These are phyloP conservation scores for Tetramorium simillimum DNA, from an alignment of 1,140 invertebrate genomes.

Conservation along the genomic window DNA sequence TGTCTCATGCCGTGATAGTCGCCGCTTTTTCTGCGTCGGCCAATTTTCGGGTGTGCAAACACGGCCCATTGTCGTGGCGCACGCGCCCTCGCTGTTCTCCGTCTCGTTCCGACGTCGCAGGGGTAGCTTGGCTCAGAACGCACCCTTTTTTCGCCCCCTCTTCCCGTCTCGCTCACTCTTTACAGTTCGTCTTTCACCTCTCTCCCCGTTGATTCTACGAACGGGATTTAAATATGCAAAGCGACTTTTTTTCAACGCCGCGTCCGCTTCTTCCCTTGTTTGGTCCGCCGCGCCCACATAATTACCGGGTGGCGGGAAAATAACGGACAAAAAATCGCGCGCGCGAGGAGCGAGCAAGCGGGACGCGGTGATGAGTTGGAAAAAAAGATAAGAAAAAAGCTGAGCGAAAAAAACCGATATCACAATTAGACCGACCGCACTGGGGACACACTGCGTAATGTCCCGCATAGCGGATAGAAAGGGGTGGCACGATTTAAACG, in stretches of 20 bases:
- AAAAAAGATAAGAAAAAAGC: conserved; percentile 67
- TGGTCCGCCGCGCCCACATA: conserved; percentile 83
- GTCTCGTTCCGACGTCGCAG: conserved; percentile 42
- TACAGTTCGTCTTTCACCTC: neutral
- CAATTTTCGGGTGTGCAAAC: conserved; percentile 82
- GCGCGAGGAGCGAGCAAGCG: conserved; percentile 44
- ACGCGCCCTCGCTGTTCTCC: conserved; percentile 75
- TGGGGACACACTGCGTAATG: conserved; percentile 31
- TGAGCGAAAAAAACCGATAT: conserved; percentile 78
- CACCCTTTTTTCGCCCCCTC: conserved; percentile 67
- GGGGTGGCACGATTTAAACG: conserved; percentile 66
- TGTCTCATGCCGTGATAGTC: conserved; percentile 63
- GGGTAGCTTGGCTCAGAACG: conserved; percentile 44
- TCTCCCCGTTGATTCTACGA: conserved; percentile 31
- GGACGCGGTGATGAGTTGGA: conserved; percentile 17
- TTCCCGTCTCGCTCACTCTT: conserved; percentile 48
- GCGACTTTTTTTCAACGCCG: conserved; percentile 80
- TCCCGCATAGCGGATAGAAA: conserved; percentile 68
- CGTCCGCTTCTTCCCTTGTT: conserved; percentile 79
- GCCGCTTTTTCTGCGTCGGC: conserved; percentile 68
- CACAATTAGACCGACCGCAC: conserved; percentile 78
- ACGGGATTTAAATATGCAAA: conserved; percentile 82
- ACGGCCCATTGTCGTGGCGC: conserved; percentile 77
- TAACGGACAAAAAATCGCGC: conserved; percentile 74
- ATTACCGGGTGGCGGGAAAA: conserved; percentile 81